These are phyloP conservation scores for Microctenopoma steveboyesi DNA, from an alignment of 2,797 vertebrate genomes.

Conservation along the genomic window DNA sequence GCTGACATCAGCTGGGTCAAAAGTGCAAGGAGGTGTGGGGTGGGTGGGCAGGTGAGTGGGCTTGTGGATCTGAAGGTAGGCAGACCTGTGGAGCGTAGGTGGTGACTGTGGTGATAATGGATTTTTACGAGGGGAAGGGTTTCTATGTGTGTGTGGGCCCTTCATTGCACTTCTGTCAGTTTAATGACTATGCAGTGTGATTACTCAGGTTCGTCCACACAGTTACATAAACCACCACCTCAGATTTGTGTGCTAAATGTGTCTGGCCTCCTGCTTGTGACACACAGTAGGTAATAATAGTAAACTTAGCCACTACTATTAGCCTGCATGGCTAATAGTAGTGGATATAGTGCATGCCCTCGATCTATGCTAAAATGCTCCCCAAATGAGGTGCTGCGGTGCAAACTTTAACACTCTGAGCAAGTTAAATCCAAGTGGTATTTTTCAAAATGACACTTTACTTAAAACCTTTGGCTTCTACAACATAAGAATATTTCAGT, in stretches of 20 bases:
- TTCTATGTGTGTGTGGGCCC: conserved; percentile 61
- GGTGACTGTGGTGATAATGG: conserved; percentile 67
- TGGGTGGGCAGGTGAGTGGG: conserved; percentile 54
- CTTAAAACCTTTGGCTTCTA: no score
- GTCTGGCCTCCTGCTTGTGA: conserved; percentile 9
- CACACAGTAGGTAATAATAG: conserved; percentile 16
- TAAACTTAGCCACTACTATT: not conserved
- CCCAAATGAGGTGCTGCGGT: no score
- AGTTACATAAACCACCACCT: conserved; percentile 69
- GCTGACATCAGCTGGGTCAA: conserved; percentile 51
- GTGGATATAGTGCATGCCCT: no score
- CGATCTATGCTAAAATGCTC: no score
- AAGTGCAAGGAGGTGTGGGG: conserved; percentile 44
- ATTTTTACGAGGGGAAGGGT: conserved; percentile 54
- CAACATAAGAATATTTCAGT: no score
- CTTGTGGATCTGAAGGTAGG: conserved; percentile 39
- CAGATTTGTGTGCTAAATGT: conserved; percentile 33
- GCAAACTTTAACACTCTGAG: no score
- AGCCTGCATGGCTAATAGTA: not conserved
- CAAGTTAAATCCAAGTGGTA: no score
- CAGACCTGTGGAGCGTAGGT: conserved; percentile 63
- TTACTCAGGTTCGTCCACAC: conserved; percentile 73
- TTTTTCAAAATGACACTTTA: no score
- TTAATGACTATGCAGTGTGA: conserved; percentile 64
- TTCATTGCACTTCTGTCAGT: conserved; percentile 69